Evolutionary conservation across 1,140 invertebrate species (phyloP).

Genomic region (Orchesella cincta): DNA sequence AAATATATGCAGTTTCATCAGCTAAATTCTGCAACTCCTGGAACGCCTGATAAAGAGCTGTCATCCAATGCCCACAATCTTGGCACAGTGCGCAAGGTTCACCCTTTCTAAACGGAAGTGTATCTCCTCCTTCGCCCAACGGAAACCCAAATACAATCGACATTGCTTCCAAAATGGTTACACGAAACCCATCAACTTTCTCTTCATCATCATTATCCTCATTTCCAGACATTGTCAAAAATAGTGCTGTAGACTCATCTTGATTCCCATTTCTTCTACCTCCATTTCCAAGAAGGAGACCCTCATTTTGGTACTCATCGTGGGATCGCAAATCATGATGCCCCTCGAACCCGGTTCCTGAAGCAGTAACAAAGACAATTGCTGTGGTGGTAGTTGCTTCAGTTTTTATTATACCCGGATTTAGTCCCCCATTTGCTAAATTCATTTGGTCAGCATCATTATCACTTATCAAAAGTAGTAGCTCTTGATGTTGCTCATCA

Average conservation of each 20-base stretch:
- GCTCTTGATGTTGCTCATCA: no score
- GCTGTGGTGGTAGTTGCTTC: no score
- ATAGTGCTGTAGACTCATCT: neutral
- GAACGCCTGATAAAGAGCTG: neutral
- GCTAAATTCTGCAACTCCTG: neutral
- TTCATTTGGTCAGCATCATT: no score
- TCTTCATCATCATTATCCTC: neutral
- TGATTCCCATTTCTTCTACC: neutral
- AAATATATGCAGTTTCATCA: neutral
- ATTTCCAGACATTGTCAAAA: neutral
- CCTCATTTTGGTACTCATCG: neutral
- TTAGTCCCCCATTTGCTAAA: no score
- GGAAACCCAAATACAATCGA: neutral
- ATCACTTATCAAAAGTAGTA: no score
- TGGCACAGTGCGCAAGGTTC: neutral
- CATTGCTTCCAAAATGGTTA: constrained; percentile 5
- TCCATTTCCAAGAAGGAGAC: neutral
- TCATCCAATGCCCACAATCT: neutral
- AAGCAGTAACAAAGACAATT: no score
- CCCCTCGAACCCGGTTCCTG: neutral
- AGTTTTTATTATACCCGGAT: no score
- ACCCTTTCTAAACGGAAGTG: neutral
- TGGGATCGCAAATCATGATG: neutral
- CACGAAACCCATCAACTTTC: neutral
- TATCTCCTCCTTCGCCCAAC: neutral